Conservation (phyloP, 2,888 invertebrate genomes). For the Xestobium rufovillosum region DNA sequence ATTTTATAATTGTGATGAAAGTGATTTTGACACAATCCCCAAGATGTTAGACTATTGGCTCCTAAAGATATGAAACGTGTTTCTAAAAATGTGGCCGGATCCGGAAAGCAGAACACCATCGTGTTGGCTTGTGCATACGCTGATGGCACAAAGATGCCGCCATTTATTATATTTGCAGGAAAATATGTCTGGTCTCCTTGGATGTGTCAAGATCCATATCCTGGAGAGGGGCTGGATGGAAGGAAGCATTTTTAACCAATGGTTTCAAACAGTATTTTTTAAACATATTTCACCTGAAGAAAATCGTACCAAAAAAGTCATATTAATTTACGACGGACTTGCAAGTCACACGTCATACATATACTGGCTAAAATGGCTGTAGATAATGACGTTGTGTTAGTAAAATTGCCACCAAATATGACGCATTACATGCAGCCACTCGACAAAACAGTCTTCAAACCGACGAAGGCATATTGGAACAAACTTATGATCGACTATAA, state of each 20-base stretch:
- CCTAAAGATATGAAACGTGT: constrained; percentile 9
- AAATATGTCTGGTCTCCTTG: too few relatives aligned
- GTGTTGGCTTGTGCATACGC: constrained; percentile 10
- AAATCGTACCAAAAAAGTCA: constrained; percentile 11
- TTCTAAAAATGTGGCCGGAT: constrained; percentile 9
- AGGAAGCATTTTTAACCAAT: constrained; percentile 12
- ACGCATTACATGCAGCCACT: constrained; percentile 14
- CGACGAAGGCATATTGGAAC: constrained; percentile 14
- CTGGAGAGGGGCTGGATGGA: constrained; percentile 16
- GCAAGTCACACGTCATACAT: constrained; percentile 12
- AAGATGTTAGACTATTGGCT: constrained; percentile 5
- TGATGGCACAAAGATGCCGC: constrained; percentile 9
- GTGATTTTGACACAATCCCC: constrained; percentile 7
- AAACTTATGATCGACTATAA: constrained; percentile 14
- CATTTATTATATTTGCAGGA: too few relatives aligned
- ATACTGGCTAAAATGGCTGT: constrained; percentile 13
- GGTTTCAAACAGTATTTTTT: too few relatives aligned
- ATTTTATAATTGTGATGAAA: constrained; percentile 8
- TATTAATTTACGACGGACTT: constrained; percentile 12
- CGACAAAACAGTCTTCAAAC: constrained; percentile 16
- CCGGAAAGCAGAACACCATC: constrained; percentile 5
- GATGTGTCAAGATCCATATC: too few relatives aligned
- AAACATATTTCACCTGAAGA: constrained; percentile 5
- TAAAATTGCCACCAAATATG: constrained; percentile 15
- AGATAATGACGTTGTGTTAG: constrained; percentile 14